Percentiles rank a stretch among this genome's conserved stretches.
Conservation (phyloP, 2,113 vertebrate genomes). For the Trochalopteron elliotii region DNA sequence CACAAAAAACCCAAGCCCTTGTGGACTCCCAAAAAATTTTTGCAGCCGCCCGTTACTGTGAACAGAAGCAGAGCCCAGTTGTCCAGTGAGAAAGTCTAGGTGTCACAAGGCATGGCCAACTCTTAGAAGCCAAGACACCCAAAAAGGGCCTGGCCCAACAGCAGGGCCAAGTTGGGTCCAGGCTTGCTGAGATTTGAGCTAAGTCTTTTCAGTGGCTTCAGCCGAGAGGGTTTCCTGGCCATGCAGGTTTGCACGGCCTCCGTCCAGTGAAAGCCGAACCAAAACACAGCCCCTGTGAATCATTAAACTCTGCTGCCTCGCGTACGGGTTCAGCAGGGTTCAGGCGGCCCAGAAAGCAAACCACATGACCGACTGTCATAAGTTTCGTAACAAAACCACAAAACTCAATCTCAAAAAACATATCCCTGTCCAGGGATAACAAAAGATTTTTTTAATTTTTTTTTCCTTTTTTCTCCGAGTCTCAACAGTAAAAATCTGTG, state of each 20-base stretch:
- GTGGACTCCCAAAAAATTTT: not conserved
- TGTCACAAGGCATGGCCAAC: not conserved
- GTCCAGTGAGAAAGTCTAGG: not conserved
- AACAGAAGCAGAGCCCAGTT: not conserved
- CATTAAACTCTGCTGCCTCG: not conserved
- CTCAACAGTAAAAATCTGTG: not conserved
- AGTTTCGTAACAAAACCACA: conserved; percentile 58
- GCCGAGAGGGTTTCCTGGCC: not conserved
- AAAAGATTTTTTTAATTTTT: conserved; percentile 9
- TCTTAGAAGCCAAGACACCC: not conserved
- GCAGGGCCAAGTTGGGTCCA: accelerated
- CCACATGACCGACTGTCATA: conserved; percentile 31
- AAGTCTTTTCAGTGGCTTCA: not conserved
- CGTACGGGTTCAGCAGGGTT: not conserved
- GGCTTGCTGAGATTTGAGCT: not conserved
- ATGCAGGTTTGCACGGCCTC: not conserved
- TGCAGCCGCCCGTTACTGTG: not conserved
- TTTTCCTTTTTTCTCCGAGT: not conserved
- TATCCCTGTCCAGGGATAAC: conserved; percentile 41
- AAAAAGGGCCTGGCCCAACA: not conserved
- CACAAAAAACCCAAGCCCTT: not conserved
- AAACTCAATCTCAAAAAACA: conserved; percentile 46
- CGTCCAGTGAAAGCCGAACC: not conserved
- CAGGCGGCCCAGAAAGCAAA: conserved; percentile 12
- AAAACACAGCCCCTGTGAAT: not conserved